These are phyloP conservation scores for Callaeas wilsoni DNA, from an alignment of 2,113 vertebrate species.

Conservation along the genomic window DNA sequence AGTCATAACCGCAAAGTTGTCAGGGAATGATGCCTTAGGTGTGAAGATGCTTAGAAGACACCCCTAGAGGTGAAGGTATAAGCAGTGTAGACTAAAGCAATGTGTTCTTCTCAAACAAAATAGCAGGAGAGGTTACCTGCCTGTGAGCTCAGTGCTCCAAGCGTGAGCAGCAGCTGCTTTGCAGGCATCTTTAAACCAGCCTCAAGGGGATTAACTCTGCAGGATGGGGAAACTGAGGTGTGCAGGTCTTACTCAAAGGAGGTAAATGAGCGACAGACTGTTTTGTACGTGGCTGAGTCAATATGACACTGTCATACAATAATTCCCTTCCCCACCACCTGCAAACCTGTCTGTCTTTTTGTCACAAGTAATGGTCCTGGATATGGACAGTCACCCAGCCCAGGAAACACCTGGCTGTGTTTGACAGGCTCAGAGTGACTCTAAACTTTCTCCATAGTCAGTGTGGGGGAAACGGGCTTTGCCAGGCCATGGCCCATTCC, in stretches of 20 bases:
- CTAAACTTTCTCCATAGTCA: neutral
- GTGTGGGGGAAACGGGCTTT: neutral
- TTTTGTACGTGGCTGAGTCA: neutral
- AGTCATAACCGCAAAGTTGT: neutral
- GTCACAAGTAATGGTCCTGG: neutral
- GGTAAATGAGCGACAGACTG: neutral
- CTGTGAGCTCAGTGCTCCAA: neutral
- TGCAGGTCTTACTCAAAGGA: neutral
- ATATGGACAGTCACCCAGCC: neutral
- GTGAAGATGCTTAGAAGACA: neutral
- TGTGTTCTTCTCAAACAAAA: neutral
- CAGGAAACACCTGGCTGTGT: neutral
- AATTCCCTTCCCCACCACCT: neutral
- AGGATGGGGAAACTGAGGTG: neutral
- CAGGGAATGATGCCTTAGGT: neutral
- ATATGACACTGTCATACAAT: neutral
- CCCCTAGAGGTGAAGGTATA: neutral
- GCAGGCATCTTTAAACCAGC: neutral
- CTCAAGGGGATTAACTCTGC: neutral
- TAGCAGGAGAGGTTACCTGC: neutral
- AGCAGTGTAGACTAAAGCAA: neutral
- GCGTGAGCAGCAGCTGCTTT: neutral
- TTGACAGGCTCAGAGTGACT: neutral
- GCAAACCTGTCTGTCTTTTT: neutral
- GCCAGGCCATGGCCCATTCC: neutral